A percentile compares a stretch with the other conserved stretches of the same genome.
phyloP scores from a whole-genome alignment of 2,113 vertebrate species.

The Sylvia atricapilla region DNA sequence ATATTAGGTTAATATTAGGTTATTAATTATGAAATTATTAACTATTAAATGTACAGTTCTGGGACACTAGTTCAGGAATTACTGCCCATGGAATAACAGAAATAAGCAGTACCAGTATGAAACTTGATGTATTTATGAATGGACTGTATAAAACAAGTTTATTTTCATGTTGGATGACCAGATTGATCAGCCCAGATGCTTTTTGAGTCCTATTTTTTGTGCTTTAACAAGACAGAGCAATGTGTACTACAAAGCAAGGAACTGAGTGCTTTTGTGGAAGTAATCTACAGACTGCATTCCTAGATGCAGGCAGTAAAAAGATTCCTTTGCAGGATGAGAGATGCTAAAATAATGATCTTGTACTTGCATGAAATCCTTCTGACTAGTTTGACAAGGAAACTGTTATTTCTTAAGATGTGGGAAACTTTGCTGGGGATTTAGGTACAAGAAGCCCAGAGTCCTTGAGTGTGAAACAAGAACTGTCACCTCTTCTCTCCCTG shows the following conservation, averaged over 20 bases:
- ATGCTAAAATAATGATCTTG: background rate
- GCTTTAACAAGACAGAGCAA: background rate
- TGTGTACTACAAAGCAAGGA: background rate
- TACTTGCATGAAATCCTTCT: background rate
- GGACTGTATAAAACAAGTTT: background rate
- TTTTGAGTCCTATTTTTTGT: background rate
- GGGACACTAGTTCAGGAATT: background rate
- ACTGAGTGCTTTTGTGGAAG: background rate
- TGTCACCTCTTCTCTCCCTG: slow-evolving; percentile 3
- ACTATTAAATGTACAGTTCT: background rate
- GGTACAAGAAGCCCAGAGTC: background rate
- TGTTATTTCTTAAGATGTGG: slow-evolving; percentile 28
- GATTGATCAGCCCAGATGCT: background rate
- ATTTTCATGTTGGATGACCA: background rate
- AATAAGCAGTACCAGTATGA: background rate
- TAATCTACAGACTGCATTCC: background rate
- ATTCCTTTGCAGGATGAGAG: background rate
- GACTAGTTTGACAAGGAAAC: slow-evolving; percentile 8
- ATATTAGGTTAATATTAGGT: background rate
- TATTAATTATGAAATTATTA: background rate
- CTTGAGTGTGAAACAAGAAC: background rate
- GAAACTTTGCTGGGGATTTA: slow-evolving; percentile 9
- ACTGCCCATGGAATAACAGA: background rate
- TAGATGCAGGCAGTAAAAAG: background rate
- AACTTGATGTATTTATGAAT: background rate